phyloP scores from a whole-genome alignment of 2,888 invertebrate genomes.

The Deilephila elpenor region DNA sequence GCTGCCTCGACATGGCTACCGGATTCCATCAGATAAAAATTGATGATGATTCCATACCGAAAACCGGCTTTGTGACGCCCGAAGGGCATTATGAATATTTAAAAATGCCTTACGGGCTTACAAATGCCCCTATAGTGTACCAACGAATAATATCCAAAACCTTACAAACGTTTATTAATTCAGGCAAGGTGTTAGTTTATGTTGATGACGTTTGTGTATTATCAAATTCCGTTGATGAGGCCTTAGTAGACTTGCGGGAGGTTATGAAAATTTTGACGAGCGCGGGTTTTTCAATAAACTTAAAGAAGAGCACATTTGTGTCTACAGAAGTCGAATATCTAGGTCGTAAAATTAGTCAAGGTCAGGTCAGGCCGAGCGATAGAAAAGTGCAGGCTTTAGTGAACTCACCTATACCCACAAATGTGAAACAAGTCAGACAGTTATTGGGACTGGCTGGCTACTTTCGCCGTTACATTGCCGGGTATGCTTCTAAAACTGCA shows the following conservation, averaged over 20 bases:
- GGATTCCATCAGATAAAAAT: conserved; percentile 40
- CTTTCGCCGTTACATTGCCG: conserved; percentile 40
- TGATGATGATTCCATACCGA: conserved; percentile 32
- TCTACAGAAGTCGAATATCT: conserved; percentile 43
- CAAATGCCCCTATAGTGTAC: conserved; percentile 37
- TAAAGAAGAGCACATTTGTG: conserved; percentile 36
- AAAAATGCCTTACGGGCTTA: conserved; percentile 10
- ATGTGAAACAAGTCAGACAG: conserved; percentile 44
- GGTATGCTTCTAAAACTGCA: conserved; percentile 32
- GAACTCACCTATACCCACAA: conserved; percentile 37
- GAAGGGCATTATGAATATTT: conserved; percentile 37
- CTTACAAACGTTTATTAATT: conserved; percentile 13
- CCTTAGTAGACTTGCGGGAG: neutral
- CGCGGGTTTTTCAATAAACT: conserved; percentile 44
- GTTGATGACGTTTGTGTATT: conserved; percentile 36
- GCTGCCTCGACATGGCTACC: conserved; percentile 41
- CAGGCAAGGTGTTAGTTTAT: conserved; percentile 33
- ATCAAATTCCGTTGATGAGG: neutral
- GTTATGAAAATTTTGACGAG: conserved; percentile 17
- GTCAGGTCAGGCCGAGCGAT: conserved; percentile 44
- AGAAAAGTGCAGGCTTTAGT: conserved; percentile 42
- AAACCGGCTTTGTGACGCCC: conserved; percentile 38
- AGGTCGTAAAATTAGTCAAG: conserved; percentile 38
- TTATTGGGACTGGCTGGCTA: conserved; percentile 43
- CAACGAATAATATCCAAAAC: conserved; percentile 36